Conservation (phyloP, 1,140 invertebrate species). For the Drosophila bocki region DNA sequence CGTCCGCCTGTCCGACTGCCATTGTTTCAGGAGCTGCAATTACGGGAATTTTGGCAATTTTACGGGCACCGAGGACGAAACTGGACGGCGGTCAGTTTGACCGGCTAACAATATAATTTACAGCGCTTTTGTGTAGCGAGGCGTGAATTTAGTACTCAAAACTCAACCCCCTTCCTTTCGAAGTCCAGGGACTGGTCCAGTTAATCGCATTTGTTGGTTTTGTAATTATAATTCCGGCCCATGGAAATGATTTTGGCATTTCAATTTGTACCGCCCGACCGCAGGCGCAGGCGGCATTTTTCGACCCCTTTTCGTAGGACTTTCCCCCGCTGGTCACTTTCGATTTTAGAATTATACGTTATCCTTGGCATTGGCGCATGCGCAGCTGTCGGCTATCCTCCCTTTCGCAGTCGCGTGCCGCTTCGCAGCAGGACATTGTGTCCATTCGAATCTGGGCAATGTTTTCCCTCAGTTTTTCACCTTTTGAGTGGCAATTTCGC, state of each 20-base stretch:
- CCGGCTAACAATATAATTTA: conserved; percentile 78
- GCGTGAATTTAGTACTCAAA: conserved; percentile 74
- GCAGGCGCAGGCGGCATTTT: conserved; percentile 33
- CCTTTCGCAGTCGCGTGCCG: conserved; percentile 48
- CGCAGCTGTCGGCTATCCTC: conserved; percentile 47
- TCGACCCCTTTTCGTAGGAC: conserved; percentile 58
- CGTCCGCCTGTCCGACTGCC: conserved; percentile 13
- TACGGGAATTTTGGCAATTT: conserved; percentile 61
- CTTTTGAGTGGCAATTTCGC: conserved; percentile 73
- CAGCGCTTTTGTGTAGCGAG: conserved; percentile 84
- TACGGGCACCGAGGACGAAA: conserved; percentile 24
- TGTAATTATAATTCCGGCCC: conserved; percentile 67
- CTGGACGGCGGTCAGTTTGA: conserved; percentile 52
- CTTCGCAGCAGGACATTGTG: conserved; percentile 58
- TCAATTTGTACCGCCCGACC: conserved; percentile 74
- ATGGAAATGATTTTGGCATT: conserved; percentile 72
- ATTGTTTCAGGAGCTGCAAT: conserved; percentile 73
- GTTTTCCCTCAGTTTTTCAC: conserved; percentile 75
- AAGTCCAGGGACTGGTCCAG: conserved; percentile 28
- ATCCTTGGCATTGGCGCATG: conserved; percentile 49
- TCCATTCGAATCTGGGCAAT: conserved; percentile 31
- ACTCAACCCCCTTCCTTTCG: conserved; percentile 23
- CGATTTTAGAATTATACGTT: conserved; percentile 15
- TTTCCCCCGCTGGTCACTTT: conserved; percentile 26
- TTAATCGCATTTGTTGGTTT: conserved; percentile 77